phyloP scores from a whole-genome alignment of 2,113 vertebrate species.

The Corapipo altera region DNA sequence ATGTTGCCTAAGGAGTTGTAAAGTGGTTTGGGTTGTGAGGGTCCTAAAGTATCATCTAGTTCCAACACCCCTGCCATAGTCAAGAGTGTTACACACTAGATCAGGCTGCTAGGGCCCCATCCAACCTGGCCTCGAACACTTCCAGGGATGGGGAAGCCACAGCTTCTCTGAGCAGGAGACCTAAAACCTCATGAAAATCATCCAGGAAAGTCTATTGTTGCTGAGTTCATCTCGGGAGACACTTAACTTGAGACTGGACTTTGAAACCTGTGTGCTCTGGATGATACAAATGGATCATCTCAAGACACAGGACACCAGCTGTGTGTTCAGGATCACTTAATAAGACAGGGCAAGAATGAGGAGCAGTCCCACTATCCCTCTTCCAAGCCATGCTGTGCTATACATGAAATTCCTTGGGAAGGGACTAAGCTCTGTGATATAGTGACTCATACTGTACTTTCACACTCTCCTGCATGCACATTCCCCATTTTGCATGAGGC shows the following conservation, averaged over 20 bases:
- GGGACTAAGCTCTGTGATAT: background rate
- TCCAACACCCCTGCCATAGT: background rate
- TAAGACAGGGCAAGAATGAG: background rate
- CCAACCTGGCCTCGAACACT: background rate
- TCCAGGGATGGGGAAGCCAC: background rate
- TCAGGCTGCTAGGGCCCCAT: background rate
- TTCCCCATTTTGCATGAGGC: background rate
- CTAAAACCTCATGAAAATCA: background rate
- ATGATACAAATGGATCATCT: background rate
- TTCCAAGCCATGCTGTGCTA: background rate
- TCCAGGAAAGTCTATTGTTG: background rate
- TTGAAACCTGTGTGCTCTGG: background rate
- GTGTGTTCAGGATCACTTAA: background rate
- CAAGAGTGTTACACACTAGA: background rate
- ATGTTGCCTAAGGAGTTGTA: accelerated
- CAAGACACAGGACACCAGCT: background rate
- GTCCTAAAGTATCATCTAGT: background rate
- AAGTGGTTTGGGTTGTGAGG: background rate
- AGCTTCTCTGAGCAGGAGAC: background rate
- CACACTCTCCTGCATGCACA: background rate
- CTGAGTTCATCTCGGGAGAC: background rate
- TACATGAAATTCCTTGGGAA: background rate
- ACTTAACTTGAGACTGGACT: background rate
- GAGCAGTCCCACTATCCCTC: background rate
- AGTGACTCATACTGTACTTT: background rate